Percentiles rank a stretch among this genome's conserved stretches.
Conservation (phyloP, 2,797 vertebrate species). For the Eupleurogrammus muticus region DNA sequence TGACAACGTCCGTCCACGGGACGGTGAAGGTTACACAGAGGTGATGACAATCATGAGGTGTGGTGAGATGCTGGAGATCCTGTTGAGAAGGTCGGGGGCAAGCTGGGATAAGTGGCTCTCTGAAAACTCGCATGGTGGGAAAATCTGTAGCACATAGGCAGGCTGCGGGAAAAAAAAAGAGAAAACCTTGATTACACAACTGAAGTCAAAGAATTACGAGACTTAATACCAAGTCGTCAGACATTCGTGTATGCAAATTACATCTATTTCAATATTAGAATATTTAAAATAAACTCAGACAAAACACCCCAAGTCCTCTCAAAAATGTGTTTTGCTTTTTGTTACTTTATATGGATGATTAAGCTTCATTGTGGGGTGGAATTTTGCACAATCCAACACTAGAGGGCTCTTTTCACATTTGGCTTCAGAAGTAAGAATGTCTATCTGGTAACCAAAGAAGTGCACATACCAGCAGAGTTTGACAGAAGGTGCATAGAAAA, state of each 20-base stretch:
- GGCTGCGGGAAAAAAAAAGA: slow-evolving; percentile 81
- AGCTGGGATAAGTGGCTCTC: slow-evolving; percentile 97
- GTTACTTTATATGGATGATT: too few relatives aligned
- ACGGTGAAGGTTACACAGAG: slow-evolving; percentile 88
- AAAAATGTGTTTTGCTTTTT: neutral
- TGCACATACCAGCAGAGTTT: too few relatives aligned
- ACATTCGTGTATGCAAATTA: neutral
- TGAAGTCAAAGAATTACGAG: neutral
- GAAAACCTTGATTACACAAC: neutral
- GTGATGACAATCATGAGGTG: slow-evolving; percentile 99
- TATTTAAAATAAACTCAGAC: too few relatives aligned
- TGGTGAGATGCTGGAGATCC: slow-evolving; percentile 98
- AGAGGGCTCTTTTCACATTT: too few relatives aligned
- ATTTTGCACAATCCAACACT: too few relatives aligned
- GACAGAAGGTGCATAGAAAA: too few relatives aligned
- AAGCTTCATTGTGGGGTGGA: too few relatives aligned
- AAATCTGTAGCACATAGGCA: slow-evolving; percentile 98
- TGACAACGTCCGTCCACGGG: slow-evolving; percentile 52
- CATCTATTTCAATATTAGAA: too few relatives aligned
- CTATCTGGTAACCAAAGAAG: too few relatives aligned
- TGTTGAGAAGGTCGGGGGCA: slow-evolving; percentile 96
- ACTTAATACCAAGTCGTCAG: neutral
- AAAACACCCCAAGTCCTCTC: too few relatives aligned
- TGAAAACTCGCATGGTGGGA: slow-evolving; percentile 97
- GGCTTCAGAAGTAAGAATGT: too few relatives aligned